Conservation (phyloP, 2,888 invertebrate genomes). For the Hyles lineata region DNA sequence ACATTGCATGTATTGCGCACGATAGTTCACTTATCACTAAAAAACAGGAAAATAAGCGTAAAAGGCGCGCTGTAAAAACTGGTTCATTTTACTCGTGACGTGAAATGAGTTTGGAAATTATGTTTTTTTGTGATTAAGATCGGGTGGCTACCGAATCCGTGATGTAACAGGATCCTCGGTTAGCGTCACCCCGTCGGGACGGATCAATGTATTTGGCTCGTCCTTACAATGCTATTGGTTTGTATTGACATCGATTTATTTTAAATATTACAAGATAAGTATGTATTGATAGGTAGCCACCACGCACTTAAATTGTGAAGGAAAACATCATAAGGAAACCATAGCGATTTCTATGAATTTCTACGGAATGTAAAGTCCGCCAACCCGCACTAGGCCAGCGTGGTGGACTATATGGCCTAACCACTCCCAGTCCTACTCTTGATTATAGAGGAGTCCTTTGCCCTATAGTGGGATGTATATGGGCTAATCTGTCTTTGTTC, state of each 20-base stretch:
- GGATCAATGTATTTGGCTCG: constrained; percentile 50
- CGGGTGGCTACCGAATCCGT: constrained; percentile 65
- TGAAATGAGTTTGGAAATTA: constrained; percentile 55
- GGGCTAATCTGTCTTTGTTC: too few relatives aligned
- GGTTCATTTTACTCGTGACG: constrained; percentile 46
- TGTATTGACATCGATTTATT: constrained; percentile 42
- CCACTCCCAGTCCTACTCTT: too few relatives aligned
- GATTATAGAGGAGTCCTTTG: too few relatives aligned
- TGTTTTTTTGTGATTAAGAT: constrained; percentile 58
- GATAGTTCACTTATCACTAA: constrained; percentile 6
- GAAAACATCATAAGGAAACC: too few relatives aligned
- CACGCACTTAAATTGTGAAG: too few relatives aligned
- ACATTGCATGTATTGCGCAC: background rate
- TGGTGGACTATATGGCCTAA: too few relatives aligned
- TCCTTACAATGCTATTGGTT: constrained; percentile 44
- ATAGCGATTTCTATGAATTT: too few relatives aligned
- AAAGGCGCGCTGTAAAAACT: constrained; percentile 45
- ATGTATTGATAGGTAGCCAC: too few relatives aligned
- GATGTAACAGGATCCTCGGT: constrained; percentile 57
- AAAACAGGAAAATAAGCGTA: constrained; percentile 30
- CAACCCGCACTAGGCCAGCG: too few relatives aligned
- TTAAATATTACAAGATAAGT: background rate
- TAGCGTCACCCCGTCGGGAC: constrained; percentile 49
- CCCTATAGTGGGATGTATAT: too few relatives aligned
- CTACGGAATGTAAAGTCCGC: too few relatives aligned